These are phyloP conservation scores for Elysia chlorotica DNA, from an alignment of 1,140 invertebrate genomes.

Conservation along the genomic window DNA sequence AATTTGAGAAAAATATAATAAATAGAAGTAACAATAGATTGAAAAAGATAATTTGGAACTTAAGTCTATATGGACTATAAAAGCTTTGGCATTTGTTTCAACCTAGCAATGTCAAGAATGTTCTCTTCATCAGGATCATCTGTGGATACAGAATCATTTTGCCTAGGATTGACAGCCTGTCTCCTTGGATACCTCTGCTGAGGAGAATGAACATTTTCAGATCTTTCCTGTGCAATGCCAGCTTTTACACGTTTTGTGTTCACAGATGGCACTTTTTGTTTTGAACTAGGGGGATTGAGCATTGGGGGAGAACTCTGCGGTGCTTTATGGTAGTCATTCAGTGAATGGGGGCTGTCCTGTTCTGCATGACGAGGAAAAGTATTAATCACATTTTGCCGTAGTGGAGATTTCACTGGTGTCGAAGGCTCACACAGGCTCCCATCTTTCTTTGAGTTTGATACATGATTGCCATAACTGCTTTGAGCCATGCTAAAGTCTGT, in stretches of 20 bases:
- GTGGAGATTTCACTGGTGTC: neutral
- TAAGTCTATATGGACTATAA: no score
- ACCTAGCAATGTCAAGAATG: conserved; percentile 51
- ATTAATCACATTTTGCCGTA: no score
- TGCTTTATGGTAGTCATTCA: neutral
- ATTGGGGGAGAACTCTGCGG: conserved; percentile 19
- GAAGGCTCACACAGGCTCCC: neutral
- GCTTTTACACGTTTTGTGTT: neutral
- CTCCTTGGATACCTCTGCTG: no score
- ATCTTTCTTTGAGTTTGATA: conserved; percentile 23
- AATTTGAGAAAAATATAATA: no score
- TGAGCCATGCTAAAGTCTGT: conserved; percentile 41
- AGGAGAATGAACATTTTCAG: no score
- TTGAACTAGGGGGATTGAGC: neutral
- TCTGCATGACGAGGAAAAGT: no score
- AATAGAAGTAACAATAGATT: no score
- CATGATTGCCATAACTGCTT: conserved; percentile 23
- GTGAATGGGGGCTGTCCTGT: no score
- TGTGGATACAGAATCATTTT: conserved; percentile 5
- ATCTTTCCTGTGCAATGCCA: neutral
- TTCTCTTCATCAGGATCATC: conserved; percentile 33
- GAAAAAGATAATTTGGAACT: no score
- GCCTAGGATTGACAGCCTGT: no score
- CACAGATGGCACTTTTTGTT: conserved; percentile 3
- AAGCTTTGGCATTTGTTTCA: conserved; percentile 54